phyloP scores from a whole-genome alignment of 2,797 vertebrate species.

The Alexandromys oeconomus region DNA sequence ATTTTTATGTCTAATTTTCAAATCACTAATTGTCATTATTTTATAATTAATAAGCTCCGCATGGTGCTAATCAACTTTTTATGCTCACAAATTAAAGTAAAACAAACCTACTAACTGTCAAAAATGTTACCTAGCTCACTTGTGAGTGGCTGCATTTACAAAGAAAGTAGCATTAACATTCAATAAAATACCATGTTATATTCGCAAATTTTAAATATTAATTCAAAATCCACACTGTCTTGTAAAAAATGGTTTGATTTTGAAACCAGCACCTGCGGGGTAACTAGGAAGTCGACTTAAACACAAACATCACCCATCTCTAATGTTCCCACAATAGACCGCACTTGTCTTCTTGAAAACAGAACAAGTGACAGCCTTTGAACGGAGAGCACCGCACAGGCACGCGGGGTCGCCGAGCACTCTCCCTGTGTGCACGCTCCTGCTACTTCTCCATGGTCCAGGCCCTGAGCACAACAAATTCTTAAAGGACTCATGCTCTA shows the following conservation, averaged over 20 bases:
- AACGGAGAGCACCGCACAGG: background rate
- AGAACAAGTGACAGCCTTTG: constrained; percentile 11
- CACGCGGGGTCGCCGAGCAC: background rate
- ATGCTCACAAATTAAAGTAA: constrained; percentile 73
- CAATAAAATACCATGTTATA: constrained; percentile 10
- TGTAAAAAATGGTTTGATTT: constrained; percentile 60
- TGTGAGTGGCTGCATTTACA: constrained; percentile 29
- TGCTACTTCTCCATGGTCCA: constrained; percentile 31
- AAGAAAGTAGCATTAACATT: constrained; percentile 30
- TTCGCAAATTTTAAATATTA: constrained; percentile 52
- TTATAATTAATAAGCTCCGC: constrained; percentile 68
- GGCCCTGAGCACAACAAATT: constrained; percentile 5
- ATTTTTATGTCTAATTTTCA: constrained; percentile 47
- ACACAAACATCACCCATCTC: background rate
- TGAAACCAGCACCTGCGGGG: constrained; percentile 54
- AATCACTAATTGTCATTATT: constrained; percentile 55
- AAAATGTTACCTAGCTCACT: constrained; percentile 55
- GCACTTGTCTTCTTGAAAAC: background rate
- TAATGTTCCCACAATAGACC: background rate
- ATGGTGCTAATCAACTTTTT: constrained; percentile 71
- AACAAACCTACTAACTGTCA: constrained; percentile 54
- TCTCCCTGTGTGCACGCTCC: background rate
- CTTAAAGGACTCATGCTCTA: constrained; percentile 22
- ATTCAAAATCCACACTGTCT: constrained; percentile 33
- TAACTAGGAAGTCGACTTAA: constrained; percentile 45